Conservation (phyloP, 2,113 vertebrate genomes). For the Circaetus gallicus region DNA sequence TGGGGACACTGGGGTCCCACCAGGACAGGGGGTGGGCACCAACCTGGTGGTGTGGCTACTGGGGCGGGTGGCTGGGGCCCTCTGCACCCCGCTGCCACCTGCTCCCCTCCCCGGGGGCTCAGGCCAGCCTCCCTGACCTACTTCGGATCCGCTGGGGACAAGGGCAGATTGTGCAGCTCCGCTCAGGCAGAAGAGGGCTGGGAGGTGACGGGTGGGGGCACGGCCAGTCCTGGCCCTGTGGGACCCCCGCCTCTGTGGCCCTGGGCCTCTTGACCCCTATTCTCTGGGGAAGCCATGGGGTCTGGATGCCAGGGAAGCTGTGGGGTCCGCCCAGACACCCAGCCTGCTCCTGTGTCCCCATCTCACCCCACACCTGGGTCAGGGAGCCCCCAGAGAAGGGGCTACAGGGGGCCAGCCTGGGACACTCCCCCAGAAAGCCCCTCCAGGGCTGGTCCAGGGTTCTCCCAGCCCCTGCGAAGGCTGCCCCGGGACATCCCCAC, state of each 20-base stretch:
- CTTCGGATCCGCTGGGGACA: neutral
- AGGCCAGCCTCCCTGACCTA: conserved; percentile 53
- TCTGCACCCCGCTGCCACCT: neutral
- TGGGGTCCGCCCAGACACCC: neutral
- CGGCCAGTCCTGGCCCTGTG: neutral
- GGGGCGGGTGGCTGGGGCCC: neutral
- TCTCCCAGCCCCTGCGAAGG: neutral
- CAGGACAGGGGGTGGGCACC: neutral
- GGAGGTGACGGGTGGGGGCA: neutral
- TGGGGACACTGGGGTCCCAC: neutral
- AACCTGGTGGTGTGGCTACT: neutral
- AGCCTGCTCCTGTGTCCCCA: neutral
- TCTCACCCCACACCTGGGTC: neutral
- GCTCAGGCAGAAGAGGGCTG: conserved; percentile 36
- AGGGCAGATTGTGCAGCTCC: conserved; percentile 22
- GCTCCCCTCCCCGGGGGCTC: neutral
- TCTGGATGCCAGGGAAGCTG: neutral
- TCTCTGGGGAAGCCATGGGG: neutral
- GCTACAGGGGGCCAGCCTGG: neutral
- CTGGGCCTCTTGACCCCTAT: neutral
- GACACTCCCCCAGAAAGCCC: neutral
- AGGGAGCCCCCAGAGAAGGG: neutral
- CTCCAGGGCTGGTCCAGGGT: neutral
- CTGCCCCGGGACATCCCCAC: neutral
- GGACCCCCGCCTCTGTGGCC: accelerated